phyloP scores from a whole-genome alignment of 2,797 vertebrate species.

The Phrynocephalus vlangalii region DNA sequence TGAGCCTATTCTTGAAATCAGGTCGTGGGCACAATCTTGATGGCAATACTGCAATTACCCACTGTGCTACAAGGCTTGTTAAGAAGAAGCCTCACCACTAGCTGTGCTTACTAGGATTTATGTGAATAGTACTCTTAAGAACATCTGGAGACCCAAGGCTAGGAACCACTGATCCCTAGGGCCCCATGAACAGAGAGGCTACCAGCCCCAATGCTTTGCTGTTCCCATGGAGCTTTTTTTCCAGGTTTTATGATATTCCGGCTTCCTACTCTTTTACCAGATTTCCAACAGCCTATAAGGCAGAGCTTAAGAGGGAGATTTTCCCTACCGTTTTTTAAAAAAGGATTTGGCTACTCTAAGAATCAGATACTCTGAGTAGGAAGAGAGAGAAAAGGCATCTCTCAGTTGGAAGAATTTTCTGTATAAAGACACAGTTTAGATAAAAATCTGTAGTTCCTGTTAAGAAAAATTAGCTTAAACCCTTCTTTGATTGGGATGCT shows the following conservation, averaged over 20 bases:
- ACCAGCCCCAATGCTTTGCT: too few species aligned
- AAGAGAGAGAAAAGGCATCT: not conserved
- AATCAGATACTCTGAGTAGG: not conserved
- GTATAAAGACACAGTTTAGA: not conserved
- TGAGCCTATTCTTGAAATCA: too few species aligned
- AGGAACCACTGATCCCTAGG: too few species aligned
- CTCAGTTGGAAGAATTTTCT: not conserved
- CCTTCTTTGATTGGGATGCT: not conserved
- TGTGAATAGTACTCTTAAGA: too few species aligned
- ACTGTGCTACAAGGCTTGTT: too few species aligned
- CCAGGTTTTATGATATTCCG: not conserved
- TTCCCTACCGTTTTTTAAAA: not conserved
- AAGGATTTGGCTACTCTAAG: not conserved
- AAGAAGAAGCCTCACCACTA: too few species aligned
- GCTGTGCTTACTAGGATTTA: too few species aligned
- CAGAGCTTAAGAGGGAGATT: not conserved
- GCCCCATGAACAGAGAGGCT: too few species aligned
- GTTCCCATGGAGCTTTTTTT: not conserved
- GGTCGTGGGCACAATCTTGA: too few species aligned
- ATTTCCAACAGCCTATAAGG: not conserved
- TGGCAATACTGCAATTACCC: too few species aligned
- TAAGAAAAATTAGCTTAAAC: not conserved
- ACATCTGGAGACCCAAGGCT: too few species aligned
- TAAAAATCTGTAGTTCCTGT: not conserved
- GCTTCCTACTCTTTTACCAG: not conserved